These are phyloP conservation scores for Stomorhina lunata DNA, from an alignment of 2,888 invertebrate species.

Conservation along the genomic window DNA sequence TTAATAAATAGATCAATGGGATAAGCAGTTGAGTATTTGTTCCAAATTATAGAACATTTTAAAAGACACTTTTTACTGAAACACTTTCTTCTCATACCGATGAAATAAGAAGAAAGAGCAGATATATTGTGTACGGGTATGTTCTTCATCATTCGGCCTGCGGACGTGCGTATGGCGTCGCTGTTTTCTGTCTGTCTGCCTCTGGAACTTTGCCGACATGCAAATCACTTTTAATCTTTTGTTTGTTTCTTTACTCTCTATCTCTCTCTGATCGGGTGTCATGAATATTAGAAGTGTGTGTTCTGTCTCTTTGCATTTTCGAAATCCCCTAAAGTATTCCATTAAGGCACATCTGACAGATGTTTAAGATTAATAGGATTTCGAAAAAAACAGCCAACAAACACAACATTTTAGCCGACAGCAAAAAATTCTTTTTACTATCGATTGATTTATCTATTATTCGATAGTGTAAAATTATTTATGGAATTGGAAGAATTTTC, in stretches of 20 bases:
- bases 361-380: constrained; percentile 58
- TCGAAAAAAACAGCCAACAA: constrained; percentile 30
- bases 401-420: neutral
- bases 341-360: constrained; percentile 29
- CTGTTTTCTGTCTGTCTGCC: no score
- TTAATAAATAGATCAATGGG: neutral
- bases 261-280: constrained; percentile 6
- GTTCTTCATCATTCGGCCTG: neutral
- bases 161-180: constrained; percentile 19
- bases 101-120: neutral
- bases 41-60: neutral
- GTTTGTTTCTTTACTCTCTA: constrained; percentile 40
- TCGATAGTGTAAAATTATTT: no score
- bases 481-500: no score
- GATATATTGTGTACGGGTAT: neutral
- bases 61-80: neutral
- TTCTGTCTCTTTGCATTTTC: constrained; percentile 18
- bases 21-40: no score
- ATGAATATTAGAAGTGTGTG: constrained; percentile 35
- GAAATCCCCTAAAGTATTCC: neutral
- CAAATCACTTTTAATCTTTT: constrained; percentile 50
- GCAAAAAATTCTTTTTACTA: neutral
- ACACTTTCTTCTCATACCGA: constrained; percentile 17
- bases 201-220: constrained; percentile 45
- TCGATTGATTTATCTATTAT: no score